Evolutionary conservation across 2,113 vertebrate species (phyloP), one percentile per base, ranked within the genome.

Genomic region (Meleagris gallopavo): DNA sequence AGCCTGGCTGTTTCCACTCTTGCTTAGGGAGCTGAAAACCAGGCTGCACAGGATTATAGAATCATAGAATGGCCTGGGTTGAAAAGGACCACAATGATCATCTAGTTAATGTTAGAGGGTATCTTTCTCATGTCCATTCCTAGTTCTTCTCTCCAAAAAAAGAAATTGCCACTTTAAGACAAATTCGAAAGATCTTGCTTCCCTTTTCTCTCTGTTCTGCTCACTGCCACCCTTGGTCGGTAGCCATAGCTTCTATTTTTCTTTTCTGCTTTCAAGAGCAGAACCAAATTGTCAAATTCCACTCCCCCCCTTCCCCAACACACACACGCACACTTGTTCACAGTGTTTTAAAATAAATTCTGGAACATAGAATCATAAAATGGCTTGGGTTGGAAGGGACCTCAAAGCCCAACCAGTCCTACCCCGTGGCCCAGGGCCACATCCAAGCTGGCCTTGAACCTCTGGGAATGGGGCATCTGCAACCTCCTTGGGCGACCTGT

Each of bases 91-190:
- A 11, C 20, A 46, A 11, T 46, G 9, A 46, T 46, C 46, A 46
- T 46, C 46, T 20, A 21, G 46, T 87, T 92, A 93, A 69, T 74
- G 52, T 34, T 78, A 94, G 72, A 8, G 19, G 50, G 29, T 80
- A 13, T 85, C 52, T 87, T 85, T 86, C 21, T 87, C 27, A 29
- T 43, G 14, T 50, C 62, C 38, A 70, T 89, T 87, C 58, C 36
- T 50, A 73, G 16, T 94, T 89, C 82, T 18, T 85, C 40, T 46
- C 20, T 82, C 45, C 54, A 66, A 61, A 93, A 93, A 88, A 88
- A 45, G 24, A 91, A 79, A 75, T 36, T 29, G 3, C 15, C 57
- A 29, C 19, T 89, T 87, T 75, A 92, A 89, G 58, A 60, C 21
- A 67, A 66, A 93, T 54, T 69, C 6, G 12, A 62, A 20, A 65